These are phyloP conservation scores for Scrobipalpa atriplicella DNA, from an alignment of 2,888 invertebrate species.

Conservation along the genomic window DNA sequence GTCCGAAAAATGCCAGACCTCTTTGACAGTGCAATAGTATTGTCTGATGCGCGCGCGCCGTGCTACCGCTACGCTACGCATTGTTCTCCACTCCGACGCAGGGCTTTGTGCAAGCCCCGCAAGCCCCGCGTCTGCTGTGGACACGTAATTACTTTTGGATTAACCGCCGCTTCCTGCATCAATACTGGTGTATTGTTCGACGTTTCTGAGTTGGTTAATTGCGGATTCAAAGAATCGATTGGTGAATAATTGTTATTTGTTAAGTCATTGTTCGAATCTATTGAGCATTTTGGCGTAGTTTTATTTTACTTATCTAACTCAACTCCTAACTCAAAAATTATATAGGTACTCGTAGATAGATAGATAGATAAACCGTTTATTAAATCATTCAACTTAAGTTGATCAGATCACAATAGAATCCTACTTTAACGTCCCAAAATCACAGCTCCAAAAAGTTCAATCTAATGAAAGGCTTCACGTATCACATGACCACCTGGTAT, in stretches of 20 bases:
- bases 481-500: background rate
- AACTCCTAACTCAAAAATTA: too few relatives aligned
- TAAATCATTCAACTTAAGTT: too few relatives aligned
- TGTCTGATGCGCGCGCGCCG: constrained; percentile 1
- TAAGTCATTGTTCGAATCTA: too few relatives aligned
- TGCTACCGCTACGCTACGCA: constrained; percentile 9
- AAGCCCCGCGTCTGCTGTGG: too few relatives aligned
- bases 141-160: constrained; percentile 4
- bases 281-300: too few relatives aligned
- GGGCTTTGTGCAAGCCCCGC: constrained; percentile 10
- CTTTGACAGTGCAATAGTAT: background rate
- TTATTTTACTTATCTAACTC: too few relatives aligned
- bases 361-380: too few relatives aligned
- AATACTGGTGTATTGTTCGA: background rate
- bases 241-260: background rate
- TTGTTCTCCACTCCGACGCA: constrained; percentile 3
- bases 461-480: background rate
- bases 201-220: constrained; percentile 4
- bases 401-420: too few relatives aligned
- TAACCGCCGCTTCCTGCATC: constrained; percentile 13
- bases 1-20: background rate
- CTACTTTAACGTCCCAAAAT: background rate
- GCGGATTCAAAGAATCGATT: background rate
- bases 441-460: background rate
- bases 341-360: too few relatives aligned